These are phyloP conservation scores for Pogonus chalceus DNA, from an alignment of 1,140 invertebrate genomes.

Conservation along the genomic window DNA sequence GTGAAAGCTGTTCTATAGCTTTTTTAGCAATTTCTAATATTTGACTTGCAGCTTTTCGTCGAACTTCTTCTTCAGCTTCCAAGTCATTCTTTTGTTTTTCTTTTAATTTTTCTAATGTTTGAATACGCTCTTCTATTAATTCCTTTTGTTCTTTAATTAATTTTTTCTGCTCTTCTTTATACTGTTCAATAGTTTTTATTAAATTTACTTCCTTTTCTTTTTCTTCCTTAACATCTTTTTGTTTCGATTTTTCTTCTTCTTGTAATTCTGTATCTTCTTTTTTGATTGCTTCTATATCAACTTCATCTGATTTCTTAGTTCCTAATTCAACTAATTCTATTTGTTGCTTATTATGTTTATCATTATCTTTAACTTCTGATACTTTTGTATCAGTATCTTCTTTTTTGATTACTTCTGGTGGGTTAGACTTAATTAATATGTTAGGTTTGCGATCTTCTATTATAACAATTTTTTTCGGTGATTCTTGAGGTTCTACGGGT, in stretches of 20 bases:
- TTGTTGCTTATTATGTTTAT: conserved; percentile 14
- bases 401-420: neutral
- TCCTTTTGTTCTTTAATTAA: conserved; percentile 40
- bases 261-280: conserved; percentile 44
- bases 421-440: conserved; percentile 1
- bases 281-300: conserved; percentile 38
- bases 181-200: conserved; percentile 43
- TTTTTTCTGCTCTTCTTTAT: conserved; percentile 41
- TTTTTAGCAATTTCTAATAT: neutral
- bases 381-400: conserved; percentile 12
- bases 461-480: conserved; percentile 8
- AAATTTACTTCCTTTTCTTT: conserved; percentile 36
- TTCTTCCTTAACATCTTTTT: conserved; percentile 35
- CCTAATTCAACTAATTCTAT: conserved; percentile 15
- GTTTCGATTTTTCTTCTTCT: conserved; percentile 31
- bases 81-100: conserved; percentile 31
- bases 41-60: conserved; percentile 11
- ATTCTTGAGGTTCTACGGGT: conserved; percentile 35
- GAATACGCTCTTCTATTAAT: conserved; percentile 23
- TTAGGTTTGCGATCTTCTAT: neutral
- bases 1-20: neutral
- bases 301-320: conserved; percentile 30
- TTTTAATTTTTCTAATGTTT: conserved; percentile 15
- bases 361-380: neutral
- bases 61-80: conserved; percentile 20